A percentile compares a stretch with the other conserved stretches of the same genome.
Conservation (phyloP, 2,113 vertebrate genomes). For the Promerops cafer region DNA sequence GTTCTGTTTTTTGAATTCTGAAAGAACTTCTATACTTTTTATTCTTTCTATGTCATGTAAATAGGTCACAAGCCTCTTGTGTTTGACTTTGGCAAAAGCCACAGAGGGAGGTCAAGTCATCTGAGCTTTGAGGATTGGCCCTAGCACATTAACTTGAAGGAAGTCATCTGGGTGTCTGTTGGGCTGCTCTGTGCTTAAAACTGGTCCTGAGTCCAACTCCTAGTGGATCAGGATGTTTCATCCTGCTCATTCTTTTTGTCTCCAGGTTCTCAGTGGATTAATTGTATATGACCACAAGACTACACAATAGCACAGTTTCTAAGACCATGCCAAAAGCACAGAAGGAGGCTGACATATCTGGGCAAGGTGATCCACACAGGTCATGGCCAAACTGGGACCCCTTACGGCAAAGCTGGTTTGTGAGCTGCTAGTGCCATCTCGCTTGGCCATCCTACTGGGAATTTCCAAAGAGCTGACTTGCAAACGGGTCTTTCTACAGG, state of each 20-base stretch:
- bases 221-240: not conserved
- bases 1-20: not conserved
- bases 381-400: not conserved
- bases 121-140: not conserved
- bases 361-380: not conserved
- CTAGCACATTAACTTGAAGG: not conserved
- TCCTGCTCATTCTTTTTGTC: not conserved
- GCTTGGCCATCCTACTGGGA: not conserved
- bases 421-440: not conserved
- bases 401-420: not conserved
- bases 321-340: not conserved
- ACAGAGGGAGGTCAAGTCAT: not conserved
- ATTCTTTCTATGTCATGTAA: conserved; percentile 6
- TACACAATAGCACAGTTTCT: not conserved
- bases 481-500: not conserved
- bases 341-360: not conserved
- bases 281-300: not conserved
- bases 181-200: not conserved
- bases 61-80: not conserved
- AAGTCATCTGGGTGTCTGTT: not conserved
- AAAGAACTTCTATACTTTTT: not conserved
- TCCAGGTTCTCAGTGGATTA: not conserved
- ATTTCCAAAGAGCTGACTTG: not conserved
- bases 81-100: not conserved
- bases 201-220: not conserved